phyloP scores from a whole-genome alignment of 1,140 invertebrate species.

The Sipha flava region DNA sequence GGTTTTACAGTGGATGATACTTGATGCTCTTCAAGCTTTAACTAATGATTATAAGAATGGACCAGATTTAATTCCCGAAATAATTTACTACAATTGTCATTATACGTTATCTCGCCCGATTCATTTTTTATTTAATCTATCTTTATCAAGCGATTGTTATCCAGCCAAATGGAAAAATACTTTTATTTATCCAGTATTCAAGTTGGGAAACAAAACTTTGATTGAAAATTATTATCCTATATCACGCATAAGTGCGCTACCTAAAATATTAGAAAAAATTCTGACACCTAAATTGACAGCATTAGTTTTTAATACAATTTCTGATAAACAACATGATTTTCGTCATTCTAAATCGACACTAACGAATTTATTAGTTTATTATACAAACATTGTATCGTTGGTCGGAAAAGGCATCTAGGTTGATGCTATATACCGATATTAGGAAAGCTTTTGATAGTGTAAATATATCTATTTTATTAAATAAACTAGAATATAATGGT shows the following conservation, averaged over 20 bases:
- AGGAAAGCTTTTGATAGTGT: background rate
- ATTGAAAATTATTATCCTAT: conserved; percentile 36
- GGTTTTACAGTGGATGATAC: too few relatives aligned
- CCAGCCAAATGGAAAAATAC: conserved; percentile 31
- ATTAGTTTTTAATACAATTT: background rate
- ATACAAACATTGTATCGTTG: background rate
- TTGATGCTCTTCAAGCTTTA: too few relatives aligned
- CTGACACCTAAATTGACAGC: background rate
- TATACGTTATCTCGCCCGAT: too few relatives aligned
- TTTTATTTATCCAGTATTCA: conserved; percentile 33
- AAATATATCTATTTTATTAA: background rate
- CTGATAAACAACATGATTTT: conserved; percentile 21
- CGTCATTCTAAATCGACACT: conserved; percentile 5
- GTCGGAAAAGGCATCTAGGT: background rate
- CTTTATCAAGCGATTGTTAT: background rate
- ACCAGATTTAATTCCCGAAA: too few relatives aligned
- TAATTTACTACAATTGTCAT: too few relatives aligned
- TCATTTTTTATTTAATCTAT: too few relatives aligned
- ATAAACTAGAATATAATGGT: background rate
- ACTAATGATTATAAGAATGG: too few relatives aligned
- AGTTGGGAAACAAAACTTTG: conserved; percentile 26
- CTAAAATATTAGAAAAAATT: conserved; percentile 34
- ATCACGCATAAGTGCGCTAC: conserved; percentile 33
- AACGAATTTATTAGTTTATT: conserved; percentile 16
- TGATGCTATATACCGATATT: background rate